A percentile compares a stretch with the other conserved stretches of the same genome.
Evolutionary conservation across 2,797 vertebrate species (phyloP).

Genomic region (Rousettus madagascariensis): DNA sequence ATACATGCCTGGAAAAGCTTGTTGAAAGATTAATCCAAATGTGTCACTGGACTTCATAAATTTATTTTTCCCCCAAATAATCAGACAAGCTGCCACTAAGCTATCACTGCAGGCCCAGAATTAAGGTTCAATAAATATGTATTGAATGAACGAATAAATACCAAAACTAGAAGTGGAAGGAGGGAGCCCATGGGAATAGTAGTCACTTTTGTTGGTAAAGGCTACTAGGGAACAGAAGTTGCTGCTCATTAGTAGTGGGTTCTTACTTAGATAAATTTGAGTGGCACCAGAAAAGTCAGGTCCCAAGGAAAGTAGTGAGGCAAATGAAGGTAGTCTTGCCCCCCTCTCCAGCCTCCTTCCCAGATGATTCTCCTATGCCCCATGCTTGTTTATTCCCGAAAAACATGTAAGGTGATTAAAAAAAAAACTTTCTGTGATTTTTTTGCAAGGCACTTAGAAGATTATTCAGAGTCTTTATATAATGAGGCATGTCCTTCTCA

Average conservation of each 20-base stretch:
- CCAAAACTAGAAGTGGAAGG: neutral
- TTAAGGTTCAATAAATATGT: constrained; percentile 29
- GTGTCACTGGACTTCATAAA: constrained; percentile 55
- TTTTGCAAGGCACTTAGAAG: neutral
- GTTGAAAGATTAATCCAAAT: constrained; percentile 72
- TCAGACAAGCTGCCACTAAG: constrained; percentile 53
- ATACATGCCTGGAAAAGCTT: constrained; percentile 40
- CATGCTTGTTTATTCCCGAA: neutral
- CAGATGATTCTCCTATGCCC: neutral
- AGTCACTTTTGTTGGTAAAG: neutral
- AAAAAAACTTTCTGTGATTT: neutral
- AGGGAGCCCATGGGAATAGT: neutral
- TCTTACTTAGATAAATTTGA: neutral
- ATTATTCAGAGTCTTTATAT: neutral
- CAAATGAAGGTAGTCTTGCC: neutral
- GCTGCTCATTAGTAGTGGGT: neutral
- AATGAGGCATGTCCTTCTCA: neutral
- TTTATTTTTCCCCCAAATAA: constrained; percentile 25
- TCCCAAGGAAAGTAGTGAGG: constrained; percentile 1
- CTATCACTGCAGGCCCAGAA: neutral
- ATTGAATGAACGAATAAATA: neutral
- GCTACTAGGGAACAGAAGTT: neutral
- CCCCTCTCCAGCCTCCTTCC: neutral
- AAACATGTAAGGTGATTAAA: neutral
- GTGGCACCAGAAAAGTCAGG: neutral